Evolutionary conservation across 2,113 vertebrate genomes (phyloP), one percentile per base, ranked within the genome.

Genomic region (Oryzias curvinotus): DNA sequence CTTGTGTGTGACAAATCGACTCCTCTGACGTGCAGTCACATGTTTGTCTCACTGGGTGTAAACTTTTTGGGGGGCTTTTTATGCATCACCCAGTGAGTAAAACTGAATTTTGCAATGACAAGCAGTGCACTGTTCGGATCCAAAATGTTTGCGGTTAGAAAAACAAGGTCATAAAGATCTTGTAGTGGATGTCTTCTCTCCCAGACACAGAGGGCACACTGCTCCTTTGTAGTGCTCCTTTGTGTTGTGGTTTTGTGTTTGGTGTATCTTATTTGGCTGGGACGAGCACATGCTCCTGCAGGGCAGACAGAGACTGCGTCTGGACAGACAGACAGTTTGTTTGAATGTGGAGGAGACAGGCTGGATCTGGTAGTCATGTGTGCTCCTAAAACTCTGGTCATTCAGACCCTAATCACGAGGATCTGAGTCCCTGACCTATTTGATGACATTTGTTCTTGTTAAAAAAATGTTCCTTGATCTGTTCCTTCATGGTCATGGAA

Each of bases 361-460:
- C 44, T 55, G 61, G 50, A 25, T 43, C 44, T 77, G 2, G 8
- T 21, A 4, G 63, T 30, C 52, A 62, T 1, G 14, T 78, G 56
- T 41, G 42, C 60, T 49, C 71, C 56, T 10, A 1, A 61, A 75
- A 77, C 43, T 80, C 66, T 67, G 82, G 51, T 65, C 7, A 63
- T 57, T 71, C 71, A 68, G 75, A 52, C 62, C 75, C 19, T 45
- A 19, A 75, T 81, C 85, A 81, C 71, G 62, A 57, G 71, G 50
- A 12, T 60, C 65, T 71, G 36, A 73, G 17, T 36, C 58, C 42
- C 56, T 59, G 70, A 75, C 62, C 65, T 17, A 57, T 19, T 50
- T 65, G 1, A 52, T 58, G 21, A 52, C 18, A 17, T 55, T 66
- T 52, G 44, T 43, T 2, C 7, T 57, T 23, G 59, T 66, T 59